Conservation (phyloP, 2,113 vertebrate genomes). For the Tretioscincus oriximinensis region DNA sequence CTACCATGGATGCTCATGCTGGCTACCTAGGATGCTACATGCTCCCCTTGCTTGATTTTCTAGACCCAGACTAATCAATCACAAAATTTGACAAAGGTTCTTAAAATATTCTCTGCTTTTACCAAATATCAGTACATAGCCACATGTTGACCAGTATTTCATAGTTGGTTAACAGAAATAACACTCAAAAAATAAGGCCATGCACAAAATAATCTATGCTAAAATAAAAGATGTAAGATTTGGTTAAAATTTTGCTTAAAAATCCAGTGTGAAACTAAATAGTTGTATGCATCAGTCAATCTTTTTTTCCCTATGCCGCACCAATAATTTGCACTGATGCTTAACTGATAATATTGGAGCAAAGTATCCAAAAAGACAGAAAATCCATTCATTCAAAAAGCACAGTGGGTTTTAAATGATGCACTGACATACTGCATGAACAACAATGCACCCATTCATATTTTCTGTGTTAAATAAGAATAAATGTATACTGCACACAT, state of each 20-base stretch:
- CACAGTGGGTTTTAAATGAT: neutral
- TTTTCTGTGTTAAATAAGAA: slow-evolving; percentile 6
- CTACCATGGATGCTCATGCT: too few species aligned
- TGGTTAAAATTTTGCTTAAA: slow-evolving; percentile 19
- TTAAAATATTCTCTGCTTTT: slow-evolving; percentile 61
- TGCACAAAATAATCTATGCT: slow-evolving; percentile 21
- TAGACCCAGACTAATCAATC: too few species aligned
- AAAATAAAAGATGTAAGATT: slow-evolving; percentile 33
- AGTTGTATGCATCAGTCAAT: slow-evolving; percentile 20
- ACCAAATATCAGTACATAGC: slow-evolving; percentile 56
- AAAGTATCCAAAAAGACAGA: neutral
- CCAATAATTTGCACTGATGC: neutral
- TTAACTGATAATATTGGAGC: neutral
- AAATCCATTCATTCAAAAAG: neutral
- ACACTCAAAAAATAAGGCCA: slow-evolving; percentile 42
- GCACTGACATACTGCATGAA: neutral
- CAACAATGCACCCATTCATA: neutral
- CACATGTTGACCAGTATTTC: slow-evolving; percentile 70
- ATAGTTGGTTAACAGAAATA: slow-evolving; percentile 61
- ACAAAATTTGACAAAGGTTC: slow-evolving; percentile 52
- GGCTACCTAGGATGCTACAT: too few species aligned
- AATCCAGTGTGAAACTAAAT: slow-evolving; percentile 4
- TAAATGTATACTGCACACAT: neutral
- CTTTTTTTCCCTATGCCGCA: neutral
- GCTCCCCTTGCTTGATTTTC: too few species aligned